Conservation (phyloP, 2,113 vertebrate species). For the Sander vitreus region DNA sequence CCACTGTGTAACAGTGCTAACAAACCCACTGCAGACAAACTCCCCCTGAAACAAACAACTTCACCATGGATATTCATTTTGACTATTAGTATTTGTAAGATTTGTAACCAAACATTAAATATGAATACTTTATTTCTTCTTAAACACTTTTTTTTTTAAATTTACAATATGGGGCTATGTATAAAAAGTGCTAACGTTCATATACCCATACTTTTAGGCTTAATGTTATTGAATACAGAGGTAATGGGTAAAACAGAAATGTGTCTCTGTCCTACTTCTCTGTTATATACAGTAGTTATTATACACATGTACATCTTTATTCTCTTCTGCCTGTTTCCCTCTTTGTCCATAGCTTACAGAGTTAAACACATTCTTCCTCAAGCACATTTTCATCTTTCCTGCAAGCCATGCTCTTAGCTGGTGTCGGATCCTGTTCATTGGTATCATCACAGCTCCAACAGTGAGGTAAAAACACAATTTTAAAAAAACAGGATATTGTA, state of each 20-base stretch:
- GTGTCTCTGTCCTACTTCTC: background rate
- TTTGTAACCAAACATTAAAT: background rate
- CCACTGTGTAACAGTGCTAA: background rate
- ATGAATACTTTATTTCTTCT: background rate
- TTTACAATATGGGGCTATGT: background rate
- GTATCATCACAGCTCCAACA: slow-evolving; percentile 97
- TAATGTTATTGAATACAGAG: background rate
- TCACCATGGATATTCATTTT: background rate
- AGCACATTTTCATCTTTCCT: slow-evolving; percentile 98
- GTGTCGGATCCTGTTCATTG: slow-evolving; percentile 96
- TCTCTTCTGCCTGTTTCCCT: slow-evolving; percentile 21
- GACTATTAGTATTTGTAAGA: background rate
- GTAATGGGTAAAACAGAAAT: background rate
- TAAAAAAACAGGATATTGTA: slow-evolving; percentile 69
- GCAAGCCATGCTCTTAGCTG: slow-evolving; percentile 96
- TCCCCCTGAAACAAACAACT: background rate
- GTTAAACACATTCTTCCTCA: slow-evolving; percentile 99
- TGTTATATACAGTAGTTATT: background rate
- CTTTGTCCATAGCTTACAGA: slow-evolving; percentile 89
- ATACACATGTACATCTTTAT: background rate
- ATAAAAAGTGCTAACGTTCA: background rate
- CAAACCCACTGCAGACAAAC: background rate
- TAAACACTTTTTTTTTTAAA: background rate
- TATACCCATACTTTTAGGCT: too few species aligned
- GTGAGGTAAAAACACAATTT: slow-evolving; percentile 87